phyloP scores from a whole-genome alignment of 2,113 vertebrate species.

The Gymnogyps californianus region DNA sequence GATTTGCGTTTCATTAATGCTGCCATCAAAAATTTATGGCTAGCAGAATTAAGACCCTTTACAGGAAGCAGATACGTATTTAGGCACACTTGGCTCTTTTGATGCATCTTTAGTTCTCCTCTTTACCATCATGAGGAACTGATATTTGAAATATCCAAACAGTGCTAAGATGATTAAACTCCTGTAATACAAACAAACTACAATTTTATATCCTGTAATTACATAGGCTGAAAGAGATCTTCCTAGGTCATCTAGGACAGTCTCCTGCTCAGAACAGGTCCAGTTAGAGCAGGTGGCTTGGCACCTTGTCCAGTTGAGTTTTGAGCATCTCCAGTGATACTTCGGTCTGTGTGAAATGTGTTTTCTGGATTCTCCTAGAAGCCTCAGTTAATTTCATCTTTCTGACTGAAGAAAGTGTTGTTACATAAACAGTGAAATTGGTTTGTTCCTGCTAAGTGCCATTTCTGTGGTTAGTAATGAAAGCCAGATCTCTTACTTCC shows the following conservation, averaged over 20 bases:
- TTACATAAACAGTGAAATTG: not conserved
- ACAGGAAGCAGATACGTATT: not conserved
- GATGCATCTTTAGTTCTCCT: not conserved
- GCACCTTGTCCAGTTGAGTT: not conserved
- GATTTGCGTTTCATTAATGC: not conserved
- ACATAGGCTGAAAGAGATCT: not conserved
- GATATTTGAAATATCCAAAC: not conserved
- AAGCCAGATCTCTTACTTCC: not conserved
- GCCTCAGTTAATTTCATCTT: not conserved
- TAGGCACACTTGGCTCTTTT: not conserved
- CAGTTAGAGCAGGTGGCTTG: not conserved
- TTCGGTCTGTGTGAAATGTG: not conserved
- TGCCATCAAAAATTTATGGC: not conserved
- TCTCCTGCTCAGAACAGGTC: not conserved
- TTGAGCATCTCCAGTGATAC: not conserved
- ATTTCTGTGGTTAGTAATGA: not conserved
- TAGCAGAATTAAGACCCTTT: not conserved
- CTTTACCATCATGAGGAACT: not conserved
- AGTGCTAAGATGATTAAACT: not conserved
- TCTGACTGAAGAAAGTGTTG: not conserved
- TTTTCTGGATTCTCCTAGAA: not conserved
- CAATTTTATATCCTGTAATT: not conserved
- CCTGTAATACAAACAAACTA: not conserved
- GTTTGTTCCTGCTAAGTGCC: not conserved
- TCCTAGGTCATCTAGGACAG: not conserved